Evolutionary conservation across 2,113 vertebrate species (phyloP).

Genomic region (Haemorhous mexicanus): DNA sequence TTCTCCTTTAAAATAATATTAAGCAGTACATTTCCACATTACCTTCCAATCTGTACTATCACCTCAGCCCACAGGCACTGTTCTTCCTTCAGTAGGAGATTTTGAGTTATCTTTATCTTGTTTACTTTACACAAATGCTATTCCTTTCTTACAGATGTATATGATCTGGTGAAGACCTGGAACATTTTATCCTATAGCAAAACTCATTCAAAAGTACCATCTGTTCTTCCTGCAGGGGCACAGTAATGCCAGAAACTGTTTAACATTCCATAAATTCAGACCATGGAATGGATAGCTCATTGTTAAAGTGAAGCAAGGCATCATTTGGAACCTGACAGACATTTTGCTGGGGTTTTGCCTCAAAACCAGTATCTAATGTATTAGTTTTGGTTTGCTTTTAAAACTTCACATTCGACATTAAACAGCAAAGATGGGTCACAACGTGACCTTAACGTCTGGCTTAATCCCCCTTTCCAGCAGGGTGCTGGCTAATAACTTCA

Average conservation of each 20-base stretch:
- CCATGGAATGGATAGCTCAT: slow-evolving; percentile 19
- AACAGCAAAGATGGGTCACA: neutral
- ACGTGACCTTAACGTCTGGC: neutral
- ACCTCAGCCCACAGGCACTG: neutral
- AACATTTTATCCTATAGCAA: slow-evolving; percentile 51
- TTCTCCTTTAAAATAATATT: neutral
- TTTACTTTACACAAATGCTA: slow-evolving; percentile 28
- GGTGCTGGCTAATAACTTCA: neutral
- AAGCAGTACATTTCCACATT: neutral
- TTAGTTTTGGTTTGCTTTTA: neutral
- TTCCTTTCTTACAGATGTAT: slow-evolving; percentile 47
- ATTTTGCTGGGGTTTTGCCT: slow-evolving; percentile 5
- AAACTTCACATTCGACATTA: neutral
- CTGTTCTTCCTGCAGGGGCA: slow-evolving; percentile 63
- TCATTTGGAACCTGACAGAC: neutral
- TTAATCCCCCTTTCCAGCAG: neutral
- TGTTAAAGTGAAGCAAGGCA: slow-evolving; percentile 12
- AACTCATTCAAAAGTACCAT: slow-evolving; percentile 59
- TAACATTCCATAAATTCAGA: slow-evolving; percentile 60
- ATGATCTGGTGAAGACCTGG: slow-evolving; percentile 47
- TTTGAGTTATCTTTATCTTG: neutral
- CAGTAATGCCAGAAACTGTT: slow-evolving; percentile 46
- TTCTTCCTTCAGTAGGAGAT: neutral
- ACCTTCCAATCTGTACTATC: neutral
- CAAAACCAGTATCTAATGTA: neutral